phyloP scores from a whole-genome alignment of 2,113 vertebrate species.

The Nipponia nippon region DNA sequence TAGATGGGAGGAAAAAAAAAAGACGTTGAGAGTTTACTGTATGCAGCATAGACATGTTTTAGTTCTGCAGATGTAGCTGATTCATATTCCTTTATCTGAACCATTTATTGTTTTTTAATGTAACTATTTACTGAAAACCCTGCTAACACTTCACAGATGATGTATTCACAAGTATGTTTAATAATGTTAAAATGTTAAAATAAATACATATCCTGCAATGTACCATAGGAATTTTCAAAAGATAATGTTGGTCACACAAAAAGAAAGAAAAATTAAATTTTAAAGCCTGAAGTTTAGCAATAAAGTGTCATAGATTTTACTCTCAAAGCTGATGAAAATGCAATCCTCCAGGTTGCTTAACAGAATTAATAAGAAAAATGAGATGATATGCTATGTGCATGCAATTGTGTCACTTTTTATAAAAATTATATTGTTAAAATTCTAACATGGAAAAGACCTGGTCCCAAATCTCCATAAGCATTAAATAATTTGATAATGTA shows the following conservation, averaged over 20 bases:
- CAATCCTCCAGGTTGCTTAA: background rate
- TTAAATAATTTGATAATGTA: background rate
- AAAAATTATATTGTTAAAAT: background rate
- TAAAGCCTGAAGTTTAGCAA: background rate
- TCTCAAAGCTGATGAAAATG: background rate
- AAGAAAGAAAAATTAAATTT: background rate
- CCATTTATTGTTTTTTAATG: background rate
- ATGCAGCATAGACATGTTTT: background rate
- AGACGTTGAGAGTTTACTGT: background rate
- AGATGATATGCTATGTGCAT: background rate
- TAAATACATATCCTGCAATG: background rate
- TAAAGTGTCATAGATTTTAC: background rate
- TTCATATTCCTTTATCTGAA: background rate
- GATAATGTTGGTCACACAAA: background rate
- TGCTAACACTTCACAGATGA: background rate
- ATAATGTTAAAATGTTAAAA: background rate
- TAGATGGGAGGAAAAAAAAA: background rate
- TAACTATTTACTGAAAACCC: background rate
- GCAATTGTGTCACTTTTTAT: background rate
- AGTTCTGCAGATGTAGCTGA: background rate
- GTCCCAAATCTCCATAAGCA: background rate
- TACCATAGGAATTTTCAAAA: background rate
- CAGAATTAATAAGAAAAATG: conserved; percentile 4
- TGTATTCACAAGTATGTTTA: background rate
- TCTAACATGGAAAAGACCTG: background rate